Base-by-base conservation (phyloP, 2,888 invertebrate species). In the Acanthopleura granulata region DNA sequence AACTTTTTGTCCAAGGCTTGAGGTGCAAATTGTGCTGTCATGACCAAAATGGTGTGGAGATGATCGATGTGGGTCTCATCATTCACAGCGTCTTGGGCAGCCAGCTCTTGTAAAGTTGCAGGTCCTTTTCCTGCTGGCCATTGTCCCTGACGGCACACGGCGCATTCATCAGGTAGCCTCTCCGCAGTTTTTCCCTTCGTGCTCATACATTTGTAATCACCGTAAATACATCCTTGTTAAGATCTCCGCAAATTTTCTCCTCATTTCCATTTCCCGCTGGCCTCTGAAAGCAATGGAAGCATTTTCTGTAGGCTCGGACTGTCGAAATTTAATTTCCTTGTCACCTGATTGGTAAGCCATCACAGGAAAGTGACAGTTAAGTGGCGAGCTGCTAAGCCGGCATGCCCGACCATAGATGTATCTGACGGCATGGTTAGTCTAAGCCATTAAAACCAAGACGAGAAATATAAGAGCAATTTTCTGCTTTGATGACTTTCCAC, bases 381-480 rank as follows among this genome's bases (percentile, higher is more conserved):
- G 57, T 57, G 57, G 57, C n/a, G 12, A 22, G 57, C 57, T 57
- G 57, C 57, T n/a, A 22, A n/a, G 57, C 22, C 22, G 18, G 57
- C 57, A 57, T 57, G 57, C 22, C 18, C 57, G 12, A 57, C 57
- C 18, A 4, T 22, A 57, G 18, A 22, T 57, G 22, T 57, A 57
- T 22, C 57, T 57, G 57, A 57, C 18, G 18, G 57, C 57, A 57
- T 12, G 6, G 18, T 22, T 57, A n/a, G 57, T 57, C 18, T n/a
- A 22, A 57, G 57, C 57, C 57, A 57, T 57, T 57, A 57, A 57
- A 57, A n/a, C 18, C 22, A n/a, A 22, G 18, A 57, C 18, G 57
- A 57, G 57, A 57, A 57, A n/a, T 18, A 57, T 57, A n/a, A 57
- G n/a, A 57, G 57, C 57, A 57, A 57, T 57, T 57, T 57, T 57